Base-by-base conservation (phyloP, 2,797 vertebrate genomes). In the Centropyge bicolor region DNA sequence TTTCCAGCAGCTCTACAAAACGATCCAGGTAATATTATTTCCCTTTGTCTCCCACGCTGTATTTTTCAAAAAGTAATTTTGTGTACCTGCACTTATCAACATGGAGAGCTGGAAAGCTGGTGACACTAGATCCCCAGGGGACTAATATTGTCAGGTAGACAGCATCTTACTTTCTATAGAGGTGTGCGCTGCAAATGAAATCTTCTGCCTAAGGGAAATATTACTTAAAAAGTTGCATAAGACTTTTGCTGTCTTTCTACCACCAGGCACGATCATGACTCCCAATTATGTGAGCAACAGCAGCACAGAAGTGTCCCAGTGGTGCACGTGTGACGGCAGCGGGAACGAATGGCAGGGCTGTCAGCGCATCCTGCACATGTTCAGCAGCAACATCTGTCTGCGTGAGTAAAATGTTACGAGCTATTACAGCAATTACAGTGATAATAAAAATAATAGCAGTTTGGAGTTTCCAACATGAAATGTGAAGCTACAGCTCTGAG, bases 231-330 rank as follows among this genome's bases (percentile, higher is more conserved):
- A 49, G 24, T 60, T 76, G 70, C 11, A 19, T 62, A 55, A 65
- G 27, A 73, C 54, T 69, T 70, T 19, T 70, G 24, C 74, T 56
- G 74, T 77, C 20, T 65, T 36, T 76, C 13, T 71, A 2, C 13
- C 48, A 46, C 55, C 91, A 99, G 98, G 98, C 48, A 99, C 98
- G 11, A 94, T 96, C 82, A 97, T 99, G 97, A 99, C 98, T 71
- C 98, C 98, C 62, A 99, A 99, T 94, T 99, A 98, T 1, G 86
- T 99, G 89, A 97, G 95, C 86, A 98, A 97, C 89, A 95, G 95
- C 93, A 99, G 96, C 38, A 94, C 93, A 49, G 96, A 96, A 8
- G 95, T 98, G 83, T 96, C 98, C 38, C 95, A 98, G 93, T 98
- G 97, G 97, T 99, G 98, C 76, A 96, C 96, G 0, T 99, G 98